These are phyloP conservation scores for Syrmaticus mikado DNA, from an alignment of 2,113 vertebrate genomes.

Conservation along the genomic window DNA sequence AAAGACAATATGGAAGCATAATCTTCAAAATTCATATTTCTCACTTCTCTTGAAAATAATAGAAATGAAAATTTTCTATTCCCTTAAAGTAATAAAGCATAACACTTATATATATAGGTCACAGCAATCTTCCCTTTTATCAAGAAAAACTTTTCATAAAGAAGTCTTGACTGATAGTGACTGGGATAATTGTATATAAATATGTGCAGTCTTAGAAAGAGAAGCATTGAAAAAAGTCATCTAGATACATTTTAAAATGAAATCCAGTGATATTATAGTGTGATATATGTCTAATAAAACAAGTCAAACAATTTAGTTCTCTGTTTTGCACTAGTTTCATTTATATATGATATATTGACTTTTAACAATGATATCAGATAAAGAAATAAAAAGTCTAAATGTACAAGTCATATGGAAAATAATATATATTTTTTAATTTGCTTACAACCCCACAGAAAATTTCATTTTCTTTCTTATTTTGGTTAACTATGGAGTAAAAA, in stretches of 20 bases:
- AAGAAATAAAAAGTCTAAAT: not conserved
- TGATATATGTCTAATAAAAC: not conserved
- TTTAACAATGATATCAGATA: not conserved
- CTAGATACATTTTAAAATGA: not conserved
- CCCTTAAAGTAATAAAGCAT: not conserved
- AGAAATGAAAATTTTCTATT: not conserved
- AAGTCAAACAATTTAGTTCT: not conserved
- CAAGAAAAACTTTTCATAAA: not conserved
- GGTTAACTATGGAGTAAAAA: not conserved
- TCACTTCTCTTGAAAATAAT: not conserved
- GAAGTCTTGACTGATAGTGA: not conserved
- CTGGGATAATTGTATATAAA: not conserved
- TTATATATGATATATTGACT: not conserved
- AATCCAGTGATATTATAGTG: not conserved
- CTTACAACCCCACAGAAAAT: fast-evolving
- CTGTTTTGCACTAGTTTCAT: not conserved
- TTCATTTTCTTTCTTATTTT: not conserved
- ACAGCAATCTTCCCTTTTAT: not conserved
- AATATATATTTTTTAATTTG: not conserved
- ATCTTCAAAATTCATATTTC: not conserved
- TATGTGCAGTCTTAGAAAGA: not conserved
- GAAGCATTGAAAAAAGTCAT: not conserved
- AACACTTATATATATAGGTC: not conserved
- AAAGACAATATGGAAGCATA: not conserved
- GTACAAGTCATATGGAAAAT: not conserved